Base-by-base conservation (phyloP, 2,113 vertebrate genomes). In the Carassius auratus region DNA sequence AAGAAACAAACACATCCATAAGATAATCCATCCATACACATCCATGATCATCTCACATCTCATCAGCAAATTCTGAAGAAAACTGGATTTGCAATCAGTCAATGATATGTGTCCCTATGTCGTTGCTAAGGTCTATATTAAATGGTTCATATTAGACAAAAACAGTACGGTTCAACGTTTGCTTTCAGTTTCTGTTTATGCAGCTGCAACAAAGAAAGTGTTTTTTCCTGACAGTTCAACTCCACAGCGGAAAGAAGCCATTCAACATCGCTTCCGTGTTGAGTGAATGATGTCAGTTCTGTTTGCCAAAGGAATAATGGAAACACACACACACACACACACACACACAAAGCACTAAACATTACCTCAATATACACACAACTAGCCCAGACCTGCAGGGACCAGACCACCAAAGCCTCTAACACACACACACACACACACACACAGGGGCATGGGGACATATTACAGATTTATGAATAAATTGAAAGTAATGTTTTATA, bases 371-470 rank as follows among this genome's bases (percentile, higher is more conserved):
- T 15, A 68, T 55, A 50, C 73, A 23, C 50, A 68, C 42, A 68
- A 78, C 61, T 33, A 66, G 68, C 15, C 33, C 62, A 68, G 76
- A 77, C 75, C 73, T 85, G 74, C n/a, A 75, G 42, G 1, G n/a
- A 74, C 17, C 42, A n/a, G 84, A 76, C 76, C 52, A 76, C 74
- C 36, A 14, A 84, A 75, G 23, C 8, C 81, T 79, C 26, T n/a
- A 30, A 45, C 0, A 45, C 42, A 45, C 8, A 45, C 42, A 45
- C 0, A 45, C 42, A 45, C 8, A 45, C 42, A 45, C 42, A 45
- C 42, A 59, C 79, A 50, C 14, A 50, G 13, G 12, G 14, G 14
- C 13, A 50, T 50, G 3, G 14, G 48, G 13, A 48, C 3, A 13
- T 50, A 50, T 13, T 52, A 52, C 14, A 52, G 3, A 52, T 3